Evolutionary conservation across 2,113 vertebrate species (phyloP).

Genomic region (Melanostigma gelatinosum): DNA sequence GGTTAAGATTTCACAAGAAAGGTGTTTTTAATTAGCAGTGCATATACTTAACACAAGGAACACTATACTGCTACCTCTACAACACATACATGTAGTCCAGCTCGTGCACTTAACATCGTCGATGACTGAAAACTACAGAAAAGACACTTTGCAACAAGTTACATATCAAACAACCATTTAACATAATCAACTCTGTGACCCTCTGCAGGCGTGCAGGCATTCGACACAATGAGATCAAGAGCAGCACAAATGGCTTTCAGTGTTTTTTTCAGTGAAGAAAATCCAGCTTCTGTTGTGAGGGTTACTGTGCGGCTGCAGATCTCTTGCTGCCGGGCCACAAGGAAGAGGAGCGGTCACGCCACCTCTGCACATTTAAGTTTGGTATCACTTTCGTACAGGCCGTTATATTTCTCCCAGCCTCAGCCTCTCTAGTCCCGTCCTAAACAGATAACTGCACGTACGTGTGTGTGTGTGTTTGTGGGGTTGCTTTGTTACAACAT

Average conservation of each 20-base stretch:
- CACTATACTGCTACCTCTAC: neutral
- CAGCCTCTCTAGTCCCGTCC: neutral
- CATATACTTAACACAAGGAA: neutral
- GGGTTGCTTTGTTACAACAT: neutral
- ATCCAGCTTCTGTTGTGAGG: neutral
- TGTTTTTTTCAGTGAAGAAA: neutral
- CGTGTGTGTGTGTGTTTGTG: neutral
- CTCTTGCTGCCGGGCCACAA: neutral
- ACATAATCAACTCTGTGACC: conserved; percentile 10
- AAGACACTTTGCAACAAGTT: neutral
- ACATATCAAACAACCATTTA: neutral
- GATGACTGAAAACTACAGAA: neutral
- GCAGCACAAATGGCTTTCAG: neutral
- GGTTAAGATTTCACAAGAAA: neutral
- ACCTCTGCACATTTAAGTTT: conserved; percentile 38
- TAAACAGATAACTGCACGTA: neutral
- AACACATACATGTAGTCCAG: neutral
- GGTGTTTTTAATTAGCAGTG: neutral
- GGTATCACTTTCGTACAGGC: neutral
- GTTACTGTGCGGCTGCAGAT: neutral
- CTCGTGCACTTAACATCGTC: neutral
- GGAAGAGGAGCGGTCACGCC: conserved; percentile 18
- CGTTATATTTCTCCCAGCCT: neutral
- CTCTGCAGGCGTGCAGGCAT: neutral
- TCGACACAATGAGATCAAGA: conserved; percentile 19